These are phyloP conservation scores for Brotula barbata DNA, from an alignment of 2,797 vertebrate species.

Conservation along the genomic window DNA sequence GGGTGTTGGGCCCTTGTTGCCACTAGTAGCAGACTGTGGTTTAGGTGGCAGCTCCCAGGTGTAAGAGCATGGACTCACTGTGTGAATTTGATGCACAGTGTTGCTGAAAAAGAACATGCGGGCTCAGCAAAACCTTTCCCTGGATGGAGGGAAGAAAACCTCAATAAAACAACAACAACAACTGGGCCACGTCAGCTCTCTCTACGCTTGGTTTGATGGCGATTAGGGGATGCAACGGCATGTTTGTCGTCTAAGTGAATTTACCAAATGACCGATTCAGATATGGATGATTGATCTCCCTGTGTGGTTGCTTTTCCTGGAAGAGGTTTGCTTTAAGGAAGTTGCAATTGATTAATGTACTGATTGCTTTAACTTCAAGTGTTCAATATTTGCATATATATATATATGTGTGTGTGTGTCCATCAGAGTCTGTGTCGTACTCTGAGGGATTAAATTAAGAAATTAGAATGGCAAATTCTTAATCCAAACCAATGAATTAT, in stretches of 20 bases:
- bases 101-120: constrained; percentile 47
- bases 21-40: constrained; percentile 15
- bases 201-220: constrained; percentile 24
- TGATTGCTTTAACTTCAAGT: no score
- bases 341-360: no score
- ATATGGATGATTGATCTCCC: constrained; percentile 18
- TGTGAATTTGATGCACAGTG: constrained; percentile 32
- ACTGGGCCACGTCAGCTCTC: constrained; percentile 42
- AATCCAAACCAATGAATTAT: no score
- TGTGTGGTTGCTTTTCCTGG: background rate
- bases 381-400: no score
- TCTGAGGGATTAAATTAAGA: no score
- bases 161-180: constrained; percentile 43
- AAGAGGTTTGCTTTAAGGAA: background rate
- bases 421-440: no score
- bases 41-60: constrained; percentile 46
- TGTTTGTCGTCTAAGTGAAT: constrained; percentile 6
- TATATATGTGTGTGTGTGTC: no score
- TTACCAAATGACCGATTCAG: background rate
- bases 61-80: constrained; percentile 11
- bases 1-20: background rate
- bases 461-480: no score
- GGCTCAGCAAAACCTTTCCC: constrained; percentile 48
- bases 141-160: background rate
- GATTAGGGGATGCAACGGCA: constrained; percentile 15